Percentiles rank a stretch among this genome's conserved stretches.
Conservation (phyloP, 2,797 vertebrate genomes). For the Chloroceryle amazona region DNA sequence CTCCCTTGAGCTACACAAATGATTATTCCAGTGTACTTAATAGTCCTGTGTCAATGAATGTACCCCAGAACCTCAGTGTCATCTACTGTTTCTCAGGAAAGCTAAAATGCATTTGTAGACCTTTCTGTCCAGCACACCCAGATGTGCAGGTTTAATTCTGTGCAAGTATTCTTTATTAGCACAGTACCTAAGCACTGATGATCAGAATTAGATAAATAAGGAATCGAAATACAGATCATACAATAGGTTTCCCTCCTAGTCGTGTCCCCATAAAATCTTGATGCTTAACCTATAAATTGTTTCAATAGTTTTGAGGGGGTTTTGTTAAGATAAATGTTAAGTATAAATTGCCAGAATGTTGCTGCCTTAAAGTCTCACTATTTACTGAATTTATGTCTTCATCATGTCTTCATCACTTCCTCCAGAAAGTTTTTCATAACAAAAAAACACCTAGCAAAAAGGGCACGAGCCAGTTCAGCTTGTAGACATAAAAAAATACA, state of each 20-base stretch:
- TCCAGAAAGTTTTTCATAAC: not conserved
- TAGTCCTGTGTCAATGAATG: not conserved
- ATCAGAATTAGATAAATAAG: constrained; percentile 2
- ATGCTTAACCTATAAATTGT: constrained; percentile 1
- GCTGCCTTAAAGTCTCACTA: not conserved
- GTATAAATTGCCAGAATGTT: not conserved
- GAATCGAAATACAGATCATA: not conserved
- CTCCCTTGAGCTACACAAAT: not conserved
- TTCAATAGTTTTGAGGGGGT: not conserved
- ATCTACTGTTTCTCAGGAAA: not conserved
- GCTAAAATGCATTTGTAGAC: not conserved
- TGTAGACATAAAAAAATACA: not conserved
- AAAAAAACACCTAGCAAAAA: not conserved
- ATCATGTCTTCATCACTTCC: not conserved
- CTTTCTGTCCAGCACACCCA: not conserved
- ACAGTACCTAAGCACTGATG: not conserved
- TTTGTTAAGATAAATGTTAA: not conserved
- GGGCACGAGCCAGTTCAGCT: not conserved
- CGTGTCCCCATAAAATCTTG: not conserved
- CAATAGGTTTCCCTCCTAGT: not conserved
- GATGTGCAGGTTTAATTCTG: not conserved
- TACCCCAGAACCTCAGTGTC: not conserved
- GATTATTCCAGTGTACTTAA: not conserved
- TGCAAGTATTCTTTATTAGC: constrained; percentile 13
- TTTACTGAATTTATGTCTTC: not conserved